Evolutionary conservation across 2,113 vertebrate genomes (phyloP), one percentile per base, ranked within the genome.

Genomic region (Diglossa brunneiventris): DNA sequence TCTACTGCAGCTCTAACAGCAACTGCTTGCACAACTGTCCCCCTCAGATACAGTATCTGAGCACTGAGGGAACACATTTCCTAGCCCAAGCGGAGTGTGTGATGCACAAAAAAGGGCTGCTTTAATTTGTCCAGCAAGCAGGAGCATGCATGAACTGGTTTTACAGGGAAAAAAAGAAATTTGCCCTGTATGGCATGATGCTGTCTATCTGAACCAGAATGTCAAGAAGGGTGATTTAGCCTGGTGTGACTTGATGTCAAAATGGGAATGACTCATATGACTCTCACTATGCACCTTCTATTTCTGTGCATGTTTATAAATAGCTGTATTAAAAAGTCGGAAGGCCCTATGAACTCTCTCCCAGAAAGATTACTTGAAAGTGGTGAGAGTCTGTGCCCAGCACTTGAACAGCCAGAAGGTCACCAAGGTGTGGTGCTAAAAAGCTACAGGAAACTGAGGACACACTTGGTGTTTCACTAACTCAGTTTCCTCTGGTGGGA

Each of bases 231-330:
- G 77, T 59, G 89, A 83, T 73, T 91, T 89, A 91, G 74, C 56
- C 55, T 2, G 9, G 77, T 76, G 86, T 87, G 89, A 89, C 77
- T 89, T 3, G 58, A 2, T 85, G 94, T 53, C 91, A 47, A 87
- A 96, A 87, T 47, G 59, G 46, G 81, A 94, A 86, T 95, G 94
- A 96, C 89, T 96, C 89, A 91, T 87, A 87, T 73, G 83, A 93
- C 91, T 91, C 83, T 94, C 92, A 82, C 92, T 94, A 74, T 67
- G 87, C 77, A 85, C 77, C 50, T 91, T 92, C 92, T 97, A 94
- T 96, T 96, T 96, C 77, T 89, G 87, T 41, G 42, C 64, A 47
- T 24, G 67, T 67, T 94, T 95, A 96, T 94, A 94, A 97, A 96
- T 96, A 96, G 91, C 81, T 56, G 53, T 46, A 76, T 73, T 55